These are phyloP conservation scores for Tachina lurida DNA, from an alignment of 2,888 invertebrate species.

Conservation along the genomic window DNA sequence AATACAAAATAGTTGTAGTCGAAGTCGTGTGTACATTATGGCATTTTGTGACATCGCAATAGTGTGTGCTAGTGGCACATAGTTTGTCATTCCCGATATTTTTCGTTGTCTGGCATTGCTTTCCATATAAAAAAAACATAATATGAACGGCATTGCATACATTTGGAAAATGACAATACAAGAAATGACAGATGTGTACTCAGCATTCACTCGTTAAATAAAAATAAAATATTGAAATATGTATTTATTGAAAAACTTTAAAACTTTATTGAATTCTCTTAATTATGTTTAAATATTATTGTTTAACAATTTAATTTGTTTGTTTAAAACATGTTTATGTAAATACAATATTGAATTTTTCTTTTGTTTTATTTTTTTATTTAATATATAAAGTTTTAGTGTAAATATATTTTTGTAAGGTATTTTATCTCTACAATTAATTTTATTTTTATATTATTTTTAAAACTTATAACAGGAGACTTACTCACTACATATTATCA, in stretches of 20 bases:
- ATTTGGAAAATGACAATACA: no score
- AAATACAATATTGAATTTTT: slow-evolving; percentile 24
- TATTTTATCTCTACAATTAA: slow-evolving; percentile 23
- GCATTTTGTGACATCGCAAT: no score
- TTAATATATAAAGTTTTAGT: slow-evolving; percentile 12
- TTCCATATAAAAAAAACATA: no score
- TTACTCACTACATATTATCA: slow-evolving; percentile 11
- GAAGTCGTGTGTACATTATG: no score
- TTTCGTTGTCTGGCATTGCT: no score
- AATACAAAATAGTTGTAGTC: no score
- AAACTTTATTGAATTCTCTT: slow-evolving; percentile 32
- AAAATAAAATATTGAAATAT: no score
- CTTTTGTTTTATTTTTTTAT: not conserved
- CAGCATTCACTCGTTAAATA: no score
- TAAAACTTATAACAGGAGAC: slow-evolving; percentile 27
- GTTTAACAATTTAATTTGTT: slow-evolving; percentile 70
- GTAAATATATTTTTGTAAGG: slow-evolving; percentile 34
- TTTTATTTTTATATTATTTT: not conserved
- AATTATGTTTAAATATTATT: slow-evolving; percentile 41
- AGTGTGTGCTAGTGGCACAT: no score
- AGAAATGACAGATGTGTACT: no score
- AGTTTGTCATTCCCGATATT: no score
- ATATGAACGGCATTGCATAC: no score
- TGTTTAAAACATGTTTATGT: slow-evolving; percentile 37
- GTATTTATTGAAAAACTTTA: slow-evolving; percentile 9